Evolutionary conservation across 2,797 vertebrate species (phyloP).

Genomic region (Mus spretus): DNA sequence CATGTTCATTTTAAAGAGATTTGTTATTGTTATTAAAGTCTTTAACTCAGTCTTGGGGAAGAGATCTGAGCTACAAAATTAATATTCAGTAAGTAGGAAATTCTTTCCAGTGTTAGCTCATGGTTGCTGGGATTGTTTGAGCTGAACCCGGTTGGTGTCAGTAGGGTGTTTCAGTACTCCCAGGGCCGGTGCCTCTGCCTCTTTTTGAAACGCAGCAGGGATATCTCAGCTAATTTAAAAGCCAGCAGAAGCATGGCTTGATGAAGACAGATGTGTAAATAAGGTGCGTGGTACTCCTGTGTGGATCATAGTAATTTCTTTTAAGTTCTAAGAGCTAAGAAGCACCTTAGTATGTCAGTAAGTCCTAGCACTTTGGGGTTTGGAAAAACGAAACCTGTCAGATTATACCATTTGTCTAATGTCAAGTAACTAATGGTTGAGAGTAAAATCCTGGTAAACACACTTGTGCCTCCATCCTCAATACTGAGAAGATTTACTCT

Average conservation of each 20-base stretch:
- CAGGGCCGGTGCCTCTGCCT: background rate
- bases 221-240: slow-evolving; percentile 30
- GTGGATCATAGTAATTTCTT: background rate
- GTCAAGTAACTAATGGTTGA: background rate
- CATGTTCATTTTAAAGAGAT: slow-evolving; percentile 58
- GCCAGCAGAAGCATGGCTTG: background rate
- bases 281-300: slow-evolving; percentile 25
- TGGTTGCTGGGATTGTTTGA: slow-evolving; percentile 23
- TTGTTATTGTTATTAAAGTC: slow-evolving; percentile 14
- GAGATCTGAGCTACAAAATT: slow-evolving; percentile 35
- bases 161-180: background rate
- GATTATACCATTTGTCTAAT: slow-evolving; percentile 4
- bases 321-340: slow-evolving; percentile 51
- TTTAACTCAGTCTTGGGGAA: background rate
- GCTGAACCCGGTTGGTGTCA: slow-evolving; percentile 23
- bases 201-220: slow-evolving; percentile 35
- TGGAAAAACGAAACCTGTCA: slow-evolving; percentile 16
- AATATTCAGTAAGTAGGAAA: slow-evolving; percentile 29
- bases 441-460: background rate
- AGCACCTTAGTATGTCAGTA: slow-evolving; percentile 4
- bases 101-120: slow-evolving; percentile 38
- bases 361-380: slow-evolving; percentile 35
- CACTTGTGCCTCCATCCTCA: background rate
- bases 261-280: slow-evolving; percentile 27
- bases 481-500: background rate